These are phyloP conservation scores for Cistogaster globosa DNA, from an alignment of 2,888 invertebrate genomes.

Conservation along the genomic window DNA sequence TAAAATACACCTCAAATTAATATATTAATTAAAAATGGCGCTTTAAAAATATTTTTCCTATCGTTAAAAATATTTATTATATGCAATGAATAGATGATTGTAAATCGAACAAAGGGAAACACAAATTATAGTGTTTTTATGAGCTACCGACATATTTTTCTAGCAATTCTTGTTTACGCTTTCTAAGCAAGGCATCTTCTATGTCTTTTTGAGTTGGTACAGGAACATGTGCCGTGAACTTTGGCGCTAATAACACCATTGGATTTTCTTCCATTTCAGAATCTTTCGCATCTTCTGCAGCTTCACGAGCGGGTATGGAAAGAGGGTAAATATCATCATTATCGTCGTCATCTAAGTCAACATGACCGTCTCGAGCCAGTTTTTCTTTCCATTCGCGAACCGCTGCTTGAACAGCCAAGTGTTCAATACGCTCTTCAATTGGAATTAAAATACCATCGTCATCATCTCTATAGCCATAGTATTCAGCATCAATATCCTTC, in stretches of 20 bases:
- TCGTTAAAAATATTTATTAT: too few species aligned
- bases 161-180: conserved; percentile 96
- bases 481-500: conserved; percentile 99
- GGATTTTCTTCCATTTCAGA: conserved; percentile 76
- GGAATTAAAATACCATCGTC: conserved; percentile 98
- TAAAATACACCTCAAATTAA: too few species aligned
- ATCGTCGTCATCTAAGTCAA: conserved; percentile 88
- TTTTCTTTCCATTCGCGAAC: conserved; percentile 89
- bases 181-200: conserved; percentile 93
- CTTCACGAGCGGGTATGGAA: conserved; percentile 78
- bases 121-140: not conserved
- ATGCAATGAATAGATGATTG: too few species aligned
- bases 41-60: too few species aligned
- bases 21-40: too few species aligned
- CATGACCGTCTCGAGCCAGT: conserved; percentile 86
- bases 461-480: conserved; percentile 99
- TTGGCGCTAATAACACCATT: conserved; percentile 83
- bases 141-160: conserved; percentile 88
- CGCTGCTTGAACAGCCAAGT: conserved; percentile 85
- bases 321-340: conserved; percentile 84
- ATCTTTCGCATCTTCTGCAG: conserved; percentile 64
- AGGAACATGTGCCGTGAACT: conserved; percentile 92
- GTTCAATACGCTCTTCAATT: conserved; percentile 91
- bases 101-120: too few species aligned
- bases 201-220: conserved; percentile 97